phyloP scores from a whole-genome alignment of 2,888 invertebrate species.

The Orgyia antiqua region DNA sequence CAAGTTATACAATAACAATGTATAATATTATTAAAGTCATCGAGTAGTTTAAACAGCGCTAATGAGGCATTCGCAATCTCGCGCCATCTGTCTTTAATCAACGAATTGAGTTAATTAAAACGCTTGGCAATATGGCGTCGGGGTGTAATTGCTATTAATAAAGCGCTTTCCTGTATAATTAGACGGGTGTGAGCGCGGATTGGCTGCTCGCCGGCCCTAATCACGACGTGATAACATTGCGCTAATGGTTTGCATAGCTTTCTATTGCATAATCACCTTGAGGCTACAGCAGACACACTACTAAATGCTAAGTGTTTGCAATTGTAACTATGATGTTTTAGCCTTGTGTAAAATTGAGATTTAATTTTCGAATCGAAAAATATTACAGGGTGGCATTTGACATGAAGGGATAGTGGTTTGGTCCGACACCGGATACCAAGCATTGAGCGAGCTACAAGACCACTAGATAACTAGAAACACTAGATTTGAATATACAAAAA shows the following conservation, averaged over 20 bases:
- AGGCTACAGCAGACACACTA: constrained; percentile 20
- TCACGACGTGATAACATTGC: constrained; percentile 73
- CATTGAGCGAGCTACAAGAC: no score
- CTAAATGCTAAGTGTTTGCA: not conserved
- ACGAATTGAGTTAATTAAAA: constrained; percentile 76
- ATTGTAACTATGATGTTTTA: not conserved
- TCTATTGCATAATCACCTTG: constrained; percentile 48
- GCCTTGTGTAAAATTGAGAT: no score
- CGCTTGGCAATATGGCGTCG: constrained; percentile 74
- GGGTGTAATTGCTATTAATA: constrained; percentile 76
- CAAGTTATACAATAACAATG: no score
- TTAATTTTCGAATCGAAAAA: no score
- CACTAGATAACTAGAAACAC: no score
- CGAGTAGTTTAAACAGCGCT: no score
- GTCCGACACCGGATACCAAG: no score
- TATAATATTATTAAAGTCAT: no score
- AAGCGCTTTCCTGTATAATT: constrained; percentile 76
- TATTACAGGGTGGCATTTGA: no score
- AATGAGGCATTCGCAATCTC: constrained; percentile 67
- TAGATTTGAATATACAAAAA: no score
- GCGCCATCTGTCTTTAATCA: constrained; percentile 75
- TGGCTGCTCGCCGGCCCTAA: constrained; percentile 65
- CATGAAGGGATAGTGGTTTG: no score
- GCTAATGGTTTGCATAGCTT: constrained; percentile 58
- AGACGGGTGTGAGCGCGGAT: constrained; percentile 63